Evolutionary conservation across 2,888 invertebrate genomes (phyloP), one percentile per base, ranked within the genome.

Genomic region (Rotaria macrura): DNA sequence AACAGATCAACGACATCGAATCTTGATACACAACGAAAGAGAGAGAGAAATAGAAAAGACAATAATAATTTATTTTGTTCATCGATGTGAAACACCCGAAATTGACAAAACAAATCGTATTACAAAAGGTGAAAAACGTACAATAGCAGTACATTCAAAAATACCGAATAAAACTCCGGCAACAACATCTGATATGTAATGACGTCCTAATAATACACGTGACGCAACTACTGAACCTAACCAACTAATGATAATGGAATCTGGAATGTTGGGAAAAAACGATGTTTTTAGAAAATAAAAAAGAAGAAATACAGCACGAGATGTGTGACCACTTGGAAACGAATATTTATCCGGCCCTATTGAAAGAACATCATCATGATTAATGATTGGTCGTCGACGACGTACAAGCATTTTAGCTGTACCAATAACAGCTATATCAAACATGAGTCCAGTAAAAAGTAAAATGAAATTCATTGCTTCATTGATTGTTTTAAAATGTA

Each of bases 331-430:
- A 79, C 79, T 79, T 12, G 79, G 79, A 79, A 79, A 79, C 0
- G 79, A 79, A 79, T 17, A 79, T 79, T 79, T 79, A 79, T 79
- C 79, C 10, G 79, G 79, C n/a, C 79, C 79, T 20, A 79, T 79
- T 14, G 43, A 25, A 29, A 65, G 34, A 65, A 43, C 79, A 40
- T 43, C 79, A n/a, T 79, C 34, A 79, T 79, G 43, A 43, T 79
- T 79, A 79, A 43, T 23, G 17, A 43, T n/a, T 79, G 79, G 79
- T 79, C 79, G 7, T 43, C 25, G 25, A 3, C 79, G 79, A 43
- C 79, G 79, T 43, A 43, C 25, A 43, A 79, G 2, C 10, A 25
- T 4, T 79, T 79, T 79, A 0, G 43, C n/a, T 43, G 43, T 79
- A 43, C 79, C 79, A 79, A 79, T 43, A 43, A 79, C 14, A 40